Base-by-base conservation (phyloP, 2,888 invertebrate species). In the Scaptomyza parva region DNA sequence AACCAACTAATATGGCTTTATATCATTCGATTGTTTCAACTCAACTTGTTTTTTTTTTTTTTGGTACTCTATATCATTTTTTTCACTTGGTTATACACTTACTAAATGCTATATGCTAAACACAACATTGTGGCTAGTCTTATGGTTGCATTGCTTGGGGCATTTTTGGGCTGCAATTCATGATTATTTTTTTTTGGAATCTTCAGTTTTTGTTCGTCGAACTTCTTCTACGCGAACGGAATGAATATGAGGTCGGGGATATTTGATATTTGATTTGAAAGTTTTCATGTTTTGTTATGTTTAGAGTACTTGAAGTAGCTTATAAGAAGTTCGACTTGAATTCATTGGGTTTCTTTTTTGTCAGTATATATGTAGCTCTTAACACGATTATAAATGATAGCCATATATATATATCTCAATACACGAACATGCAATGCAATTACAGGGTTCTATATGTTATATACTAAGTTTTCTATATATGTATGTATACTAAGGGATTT, bases 111-210 rank as follows among this genome's bases (percentile, higher is more conserved):
- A 78, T 62, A 68, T 77, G 70, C 77, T 77, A 71, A 74, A 76
- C 71, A 82, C 74, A 82, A 84, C 76, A 70, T 65, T 63, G 58
- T 71, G 71, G 70, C 74, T 78, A 84, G 81, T 80, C 78, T 78
- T 70, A 68, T 76, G 57, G 70, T 76, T 80, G 72, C 76, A 48
- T 69, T 70, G 43, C 22, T 61, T 62, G 50, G 50, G 50, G 37
- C 47, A 54, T 63, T 64, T 64, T 64, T 50, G 58, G 58, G 52
- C 26, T 35, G 35, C 48, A 22, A 22, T 37, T 37, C 3, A 6
- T n/a, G 1, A n/a, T n/a, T n/a, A n/a, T 11, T 30, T 30, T 11
- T 18, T 44, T 50, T 33, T 53, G 14, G 14, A 22, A 30, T 24
- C 22, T 52, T n/a, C 11, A 44, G 24, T 24, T 43, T 6, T 26